A percentile compares a stretch with the other conserved stretches of the same genome.
Evolutionary conservation across 2,888 invertebrate species (phyloP).

Genomic region (Acronicta psi): DNA sequence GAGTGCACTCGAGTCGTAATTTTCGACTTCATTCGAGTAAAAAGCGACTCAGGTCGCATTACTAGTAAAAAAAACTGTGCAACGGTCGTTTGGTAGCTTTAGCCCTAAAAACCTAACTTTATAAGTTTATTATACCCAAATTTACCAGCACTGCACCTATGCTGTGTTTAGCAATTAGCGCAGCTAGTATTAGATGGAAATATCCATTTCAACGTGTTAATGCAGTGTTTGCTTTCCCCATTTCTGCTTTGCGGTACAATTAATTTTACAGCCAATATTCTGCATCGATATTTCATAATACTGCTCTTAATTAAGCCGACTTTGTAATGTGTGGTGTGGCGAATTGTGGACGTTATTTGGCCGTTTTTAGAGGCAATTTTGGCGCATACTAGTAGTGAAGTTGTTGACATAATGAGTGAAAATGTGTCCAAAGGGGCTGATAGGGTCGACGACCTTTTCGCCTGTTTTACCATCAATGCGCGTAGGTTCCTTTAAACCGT

Average conservation of each 20-base stretch:
- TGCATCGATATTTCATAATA: conserved; percentile 30
- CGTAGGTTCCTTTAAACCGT: too few species aligned
- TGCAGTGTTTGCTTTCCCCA: conserved; percentile 37
- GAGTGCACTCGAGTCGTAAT: too few species aligned
- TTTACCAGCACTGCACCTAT: conserved; percentile 2
- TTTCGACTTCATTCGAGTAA: too few species aligned
- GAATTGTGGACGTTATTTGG: background rate
- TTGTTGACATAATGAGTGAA: too few species aligned
- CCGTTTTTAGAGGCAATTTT: conserved; percentile 9
- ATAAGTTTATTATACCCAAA: background rate
- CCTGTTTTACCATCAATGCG: too few species aligned
- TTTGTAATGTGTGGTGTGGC: conserved; percentile 23
- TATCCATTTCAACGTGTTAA: conserved; percentile 41
- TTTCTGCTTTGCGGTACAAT: conserved; percentile 30
- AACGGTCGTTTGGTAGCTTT: too few species aligned
- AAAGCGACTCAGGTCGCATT: too few species aligned
- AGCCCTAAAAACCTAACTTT: too few species aligned
- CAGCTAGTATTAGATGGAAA: conserved; percentile 39
- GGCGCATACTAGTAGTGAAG: background rate
- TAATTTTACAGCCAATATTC: conserved; percentile 39
- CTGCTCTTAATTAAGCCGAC: conserved; percentile 33
- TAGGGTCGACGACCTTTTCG: too few species aligned
- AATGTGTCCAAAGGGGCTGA: too few species aligned
- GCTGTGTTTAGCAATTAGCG: conserved; percentile 44
- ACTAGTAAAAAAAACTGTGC: too few species aligned